A percentile compares a stretch with the other conserved stretches of the same genome.
Evolutionary conservation across 2,888 invertebrate genomes (phyloP).

Genomic region (Acanthosepion lycidas): DNA sequence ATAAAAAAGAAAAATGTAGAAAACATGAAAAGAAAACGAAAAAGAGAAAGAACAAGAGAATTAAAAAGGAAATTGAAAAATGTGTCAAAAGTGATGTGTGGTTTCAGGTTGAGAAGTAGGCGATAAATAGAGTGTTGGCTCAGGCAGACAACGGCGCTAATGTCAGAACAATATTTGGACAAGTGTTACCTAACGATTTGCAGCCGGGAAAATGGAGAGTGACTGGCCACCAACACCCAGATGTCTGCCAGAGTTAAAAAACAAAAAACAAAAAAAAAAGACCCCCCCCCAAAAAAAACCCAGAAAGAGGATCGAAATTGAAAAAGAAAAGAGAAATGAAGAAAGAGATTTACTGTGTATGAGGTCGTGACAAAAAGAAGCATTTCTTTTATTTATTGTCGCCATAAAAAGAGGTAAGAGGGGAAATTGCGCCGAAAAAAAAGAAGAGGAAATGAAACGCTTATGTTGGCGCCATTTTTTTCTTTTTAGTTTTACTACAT

Average conservation of each 20-base stretch:
- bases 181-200: constrained; percentile 33
- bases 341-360: neutral
- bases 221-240: neutral
- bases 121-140: neutral
- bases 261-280: too few relatives aligned
- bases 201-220: neutral
- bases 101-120: neutral
- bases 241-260: neutral
- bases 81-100: neutral
- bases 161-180: constrained; percentile 33
- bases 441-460: neutral
- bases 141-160: constrained; percentile 7
- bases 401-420: neutral
- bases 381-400: neutral
- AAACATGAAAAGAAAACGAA: neutral
- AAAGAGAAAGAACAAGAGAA: neutral
- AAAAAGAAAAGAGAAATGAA: too few relatives aligned
- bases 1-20: neutral
- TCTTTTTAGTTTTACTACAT: neutral
- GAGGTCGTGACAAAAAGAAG: neutral
- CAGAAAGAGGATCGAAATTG: too few relatives aligned
- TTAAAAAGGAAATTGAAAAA: neutral
- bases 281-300: too few relatives aligned
- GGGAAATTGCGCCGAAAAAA: neutral
- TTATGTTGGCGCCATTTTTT: neutral